Conservation (phyloP, 2,113 vertebrate genomes). For the Callipepla squamata region DNA sequence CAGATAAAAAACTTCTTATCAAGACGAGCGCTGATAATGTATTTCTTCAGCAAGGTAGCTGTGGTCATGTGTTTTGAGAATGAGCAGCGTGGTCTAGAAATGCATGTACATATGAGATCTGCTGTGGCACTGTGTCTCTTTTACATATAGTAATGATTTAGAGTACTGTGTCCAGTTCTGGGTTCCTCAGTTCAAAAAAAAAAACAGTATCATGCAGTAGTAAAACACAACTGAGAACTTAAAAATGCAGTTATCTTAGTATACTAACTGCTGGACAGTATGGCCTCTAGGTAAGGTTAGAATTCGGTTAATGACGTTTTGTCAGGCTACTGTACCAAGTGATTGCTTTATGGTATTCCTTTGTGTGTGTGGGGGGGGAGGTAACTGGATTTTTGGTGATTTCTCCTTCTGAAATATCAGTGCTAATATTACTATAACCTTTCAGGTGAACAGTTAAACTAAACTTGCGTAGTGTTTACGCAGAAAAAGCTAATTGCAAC, state of each 20-base stretch:
- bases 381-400: background rate
- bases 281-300: background rate
- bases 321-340: background rate
- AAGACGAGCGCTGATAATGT: slow-evolving; percentile 92
- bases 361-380: background rate
- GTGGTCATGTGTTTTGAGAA: background rate
- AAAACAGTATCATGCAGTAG: background rate
- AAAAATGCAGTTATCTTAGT: background rate
- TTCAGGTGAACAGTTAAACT: background rate
- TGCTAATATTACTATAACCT: background rate
- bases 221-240: background rate
- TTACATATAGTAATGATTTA: background rate
- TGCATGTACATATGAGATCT: background rate
- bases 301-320: background rate
- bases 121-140: background rate
- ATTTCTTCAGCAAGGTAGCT: slow-evolving; percentile 98
- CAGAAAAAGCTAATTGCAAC: background rate
- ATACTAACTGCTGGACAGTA: background rate
- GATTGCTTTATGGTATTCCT: background rate
- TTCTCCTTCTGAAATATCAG: background rate
- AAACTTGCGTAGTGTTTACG: background rate
- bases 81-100: background rate
- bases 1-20: slow-evolving; percentile 93
- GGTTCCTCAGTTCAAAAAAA: too few relatives aligned
- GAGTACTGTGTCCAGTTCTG: too few relatives aligned